Percentiles rank a stretch among this genome's conserved stretches.
phyloP scores from a whole-genome alignment of 2,113 vertebrate species.

The Chloroceryle aenea region DNA sequence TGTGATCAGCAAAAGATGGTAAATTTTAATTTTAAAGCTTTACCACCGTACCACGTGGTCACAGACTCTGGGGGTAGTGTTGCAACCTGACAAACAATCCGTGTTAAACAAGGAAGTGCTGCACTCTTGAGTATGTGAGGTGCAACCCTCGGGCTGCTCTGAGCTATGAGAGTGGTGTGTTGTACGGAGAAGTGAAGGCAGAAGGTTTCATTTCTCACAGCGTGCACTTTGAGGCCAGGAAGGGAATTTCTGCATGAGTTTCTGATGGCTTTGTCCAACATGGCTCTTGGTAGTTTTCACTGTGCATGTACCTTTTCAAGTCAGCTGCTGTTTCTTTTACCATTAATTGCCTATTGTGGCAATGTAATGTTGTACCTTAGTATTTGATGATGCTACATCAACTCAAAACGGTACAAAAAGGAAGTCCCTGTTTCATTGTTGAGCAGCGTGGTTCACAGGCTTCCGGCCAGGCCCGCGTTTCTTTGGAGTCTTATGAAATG shows the following conservation, averaged over 20 bases:
- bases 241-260: not conserved
- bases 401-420: not conserved
- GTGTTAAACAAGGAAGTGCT: not conserved
- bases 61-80: not conserved
- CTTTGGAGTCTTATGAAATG: not conserved
- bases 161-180: not conserved
- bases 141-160: fast-evolving
- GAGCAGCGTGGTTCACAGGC: not conserved
- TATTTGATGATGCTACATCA: not conserved
- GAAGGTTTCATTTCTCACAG: not conserved
- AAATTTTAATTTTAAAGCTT: not conserved
- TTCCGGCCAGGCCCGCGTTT: not conserved
- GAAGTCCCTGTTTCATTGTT: not conserved
- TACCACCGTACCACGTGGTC: fast-evolving
- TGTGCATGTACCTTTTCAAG: not conserved
- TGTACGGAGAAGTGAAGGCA: not conserved
- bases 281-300: not conserved
- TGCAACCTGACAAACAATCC: not conserved
- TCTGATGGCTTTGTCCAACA: not conserved
- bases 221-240: fast-evolving
- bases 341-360: not conserved
- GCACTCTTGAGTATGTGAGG: fast-evolving
- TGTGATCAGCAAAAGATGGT: not conserved
- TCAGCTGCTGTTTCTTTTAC: not conserved
- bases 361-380: fast-evolving